These are phyloP conservation scores for Drosophila histrio DNA, from an alignment of 2,888 invertebrate species.

Conservation along the genomic window DNA sequence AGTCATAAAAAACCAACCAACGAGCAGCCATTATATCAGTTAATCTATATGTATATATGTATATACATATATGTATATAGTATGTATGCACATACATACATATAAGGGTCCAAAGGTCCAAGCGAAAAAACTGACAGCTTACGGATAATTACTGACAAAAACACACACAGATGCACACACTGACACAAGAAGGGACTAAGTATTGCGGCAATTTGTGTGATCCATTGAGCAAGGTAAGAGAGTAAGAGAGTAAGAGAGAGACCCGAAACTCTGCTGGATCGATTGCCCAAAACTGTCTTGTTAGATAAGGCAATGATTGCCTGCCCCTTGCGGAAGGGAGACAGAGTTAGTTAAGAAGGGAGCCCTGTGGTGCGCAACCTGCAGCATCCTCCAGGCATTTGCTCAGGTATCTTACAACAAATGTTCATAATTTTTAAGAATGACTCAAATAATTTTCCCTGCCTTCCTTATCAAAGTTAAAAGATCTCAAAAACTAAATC, in stretches of 20 bases:
- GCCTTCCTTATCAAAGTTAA: slow-evolving; percentile 50
- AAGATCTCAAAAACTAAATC: slow-evolving; percentile 45
- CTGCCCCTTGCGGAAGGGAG: slow-evolving; percentile 31
- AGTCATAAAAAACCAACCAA: slow-evolving; percentile 64
- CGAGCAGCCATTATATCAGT: slow-evolving; percentile 51
- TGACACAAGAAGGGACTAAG: slow-evolving; percentile 6
- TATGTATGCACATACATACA: background rate
- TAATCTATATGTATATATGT: slow-evolving; percentile 42
- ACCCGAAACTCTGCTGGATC: slow-evolving; percentile 47
- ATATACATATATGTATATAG: slow-evolving; percentile 14
- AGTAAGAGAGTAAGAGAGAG: background rate
- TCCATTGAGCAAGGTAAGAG: slow-evolving; percentile 70
- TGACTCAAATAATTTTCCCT: slow-evolving; percentile 64
- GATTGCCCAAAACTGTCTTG: slow-evolving; percentile 70
- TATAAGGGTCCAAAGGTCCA: slow-evolving; percentile 13
- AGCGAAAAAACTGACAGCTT: slow-evolving; percentile 80
- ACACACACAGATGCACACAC: slow-evolving; percentile 29
- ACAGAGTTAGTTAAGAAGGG: slow-evolving; percentile 14
- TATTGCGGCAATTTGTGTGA: slow-evolving; percentile 73
- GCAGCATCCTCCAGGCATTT: slow-evolving; percentile 60
- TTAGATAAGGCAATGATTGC: slow-evolving; percentile 75
- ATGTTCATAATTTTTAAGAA: slow-evolving; percentile 80
- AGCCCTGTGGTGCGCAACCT: slow-evolving; percentile 51
- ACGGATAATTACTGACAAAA: slow-evolving; percentile 75
- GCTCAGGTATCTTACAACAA: slow-evolving; percentile 73